These are phyloP conservation scores for Thereva unica DNA, from an alignment of 2,888 invertebrate genomes.

Conservation along the genomic window DNA sequence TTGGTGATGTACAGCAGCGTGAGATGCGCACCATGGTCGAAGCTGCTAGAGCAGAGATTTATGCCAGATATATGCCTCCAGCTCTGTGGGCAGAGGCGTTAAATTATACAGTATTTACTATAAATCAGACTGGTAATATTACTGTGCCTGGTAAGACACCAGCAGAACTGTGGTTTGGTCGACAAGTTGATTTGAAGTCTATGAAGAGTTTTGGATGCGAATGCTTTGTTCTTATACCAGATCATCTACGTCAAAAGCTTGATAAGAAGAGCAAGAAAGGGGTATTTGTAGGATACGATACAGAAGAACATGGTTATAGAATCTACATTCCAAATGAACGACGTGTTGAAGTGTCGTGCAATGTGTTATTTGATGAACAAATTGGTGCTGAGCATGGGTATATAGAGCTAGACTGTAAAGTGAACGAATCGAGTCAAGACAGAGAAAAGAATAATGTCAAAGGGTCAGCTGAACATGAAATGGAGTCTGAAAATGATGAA, in stretches of 20 bases:
- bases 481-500: not conserved
- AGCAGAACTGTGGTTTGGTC: conserved; percentile 43
- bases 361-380: too few species aligned
- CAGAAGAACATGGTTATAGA: conserved; percentile 9
- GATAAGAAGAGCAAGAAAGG: conserved; percentile 15
- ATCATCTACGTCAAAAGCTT: conserved; percentile 9
- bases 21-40: not conserved
- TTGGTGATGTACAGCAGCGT: not conserved
- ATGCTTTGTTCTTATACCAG: conserved; percentile 3
- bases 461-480: not conserved
- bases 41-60: not conserved
- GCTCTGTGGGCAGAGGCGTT: conserved; percentile 41
- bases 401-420: not conserved
- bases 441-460: not conserved
- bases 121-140: conserved; percentile 47
- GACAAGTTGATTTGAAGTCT: conserved; percentile 37
- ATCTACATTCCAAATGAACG: conserved; percentile 4
- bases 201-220: conserved; percentile 27
- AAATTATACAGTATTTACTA: conserved; percentile 47
- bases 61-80: conserved; percentile 17
- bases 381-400: conserved; percentile 4
- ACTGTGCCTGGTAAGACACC: too few species aligned
- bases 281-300: conserved; percentile 18
- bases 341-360: too few species aligned
- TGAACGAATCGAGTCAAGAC: not conserved